Base-by-base conservation (phyloP, 1,140 invertebrate genomes). In the Limonius californicus region DNA sequence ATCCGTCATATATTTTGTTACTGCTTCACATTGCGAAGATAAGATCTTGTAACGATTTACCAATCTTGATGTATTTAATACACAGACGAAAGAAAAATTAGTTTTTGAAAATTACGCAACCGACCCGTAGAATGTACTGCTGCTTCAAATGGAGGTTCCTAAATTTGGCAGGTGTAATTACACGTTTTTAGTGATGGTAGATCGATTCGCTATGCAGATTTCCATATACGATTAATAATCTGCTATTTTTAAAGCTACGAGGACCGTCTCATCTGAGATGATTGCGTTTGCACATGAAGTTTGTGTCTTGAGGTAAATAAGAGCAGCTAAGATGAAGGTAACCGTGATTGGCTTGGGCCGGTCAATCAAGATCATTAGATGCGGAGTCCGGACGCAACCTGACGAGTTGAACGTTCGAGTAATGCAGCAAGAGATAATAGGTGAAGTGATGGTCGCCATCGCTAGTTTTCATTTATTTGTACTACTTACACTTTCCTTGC, bases 281-380 rank as follows among this genome's bases (percentile, higher is more conserved):
- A 18, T 50, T 50, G 12, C 45, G 14, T 50, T 18, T 50, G 45
- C n/a, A 50, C 16, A 14, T 50, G 45, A 50, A 7, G 45, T 14
- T 50, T 50, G 45, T 50, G 45, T 19, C 45, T 50, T 21, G n/a
- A 50, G 14, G 45, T 50, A 50, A 50, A 50, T 50, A 50, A 50
- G 45, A 50, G 45, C 45, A 50, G 6, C 16, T 8, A 19, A 50
- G 45, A 50, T 45, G 45, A 50, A 50, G 45, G 14, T 50, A 50
- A 50, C 16, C 45, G 16, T 50, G 45, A 50, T 50, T 50, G 45
- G 16, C 20, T 50, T 3, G 45, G 45, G 45, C 45, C 45, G 45
- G 45, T 50, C 45, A 50, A 50, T 50, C 45, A 50, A 50, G 45
- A 50, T 50, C 45, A 50, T 50, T 50, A 50, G 45, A 50, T 14